These are phyloP conservation scores for Bombus ignitus DNA, from an alignment of 1,140 invertebrate species.

Conservation along the genomic window DNA sequence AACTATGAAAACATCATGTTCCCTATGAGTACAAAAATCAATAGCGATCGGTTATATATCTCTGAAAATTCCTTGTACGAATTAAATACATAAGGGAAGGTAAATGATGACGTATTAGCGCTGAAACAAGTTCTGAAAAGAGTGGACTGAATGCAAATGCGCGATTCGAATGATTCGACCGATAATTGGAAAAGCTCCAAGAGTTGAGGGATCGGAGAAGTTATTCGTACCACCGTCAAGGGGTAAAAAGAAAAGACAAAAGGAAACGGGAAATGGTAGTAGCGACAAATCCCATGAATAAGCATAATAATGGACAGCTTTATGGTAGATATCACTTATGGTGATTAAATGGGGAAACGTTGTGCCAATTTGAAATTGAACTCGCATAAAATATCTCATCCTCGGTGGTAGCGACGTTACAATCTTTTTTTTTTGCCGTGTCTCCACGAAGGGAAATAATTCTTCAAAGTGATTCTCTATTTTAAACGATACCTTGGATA, in stretches of 20 bases:
- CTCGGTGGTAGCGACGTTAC: neutral
- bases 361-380: neutral
- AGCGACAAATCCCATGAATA: constrained; percentile 31
- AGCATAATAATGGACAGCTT: constrained; percentile 49
- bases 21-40: neutral
- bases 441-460: too few relatives aligned
- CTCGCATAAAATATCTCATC: constrained; percentile 13
- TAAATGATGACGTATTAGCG: constrained; percentile 64
- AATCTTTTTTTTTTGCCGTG: neutral
- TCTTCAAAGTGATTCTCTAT: too few relatives aligned
- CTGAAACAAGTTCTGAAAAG: constrained; percentile 68
- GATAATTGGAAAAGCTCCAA: constrained; percentile 72
- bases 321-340: constrained; percentile 55
- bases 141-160: constrained; percentile 60
- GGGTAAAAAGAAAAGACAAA: neutral
- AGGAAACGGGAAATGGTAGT: neutral
- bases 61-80: neutral
- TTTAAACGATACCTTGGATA: too few relatives aligned
- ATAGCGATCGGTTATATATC: neutral
- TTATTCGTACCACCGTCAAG: constrained; percentile 48
- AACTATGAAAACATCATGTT: too few relatives aligned
- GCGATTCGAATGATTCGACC: constrained; percentile 60
- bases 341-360: constrained; percentile 37
- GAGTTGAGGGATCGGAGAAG: constrained; percentile 42
- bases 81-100: constrained; percentile 35